Base-by-base conservation (phyloP, 2,888 invertebrate species). In the Campaea margaritaria region DNA sequence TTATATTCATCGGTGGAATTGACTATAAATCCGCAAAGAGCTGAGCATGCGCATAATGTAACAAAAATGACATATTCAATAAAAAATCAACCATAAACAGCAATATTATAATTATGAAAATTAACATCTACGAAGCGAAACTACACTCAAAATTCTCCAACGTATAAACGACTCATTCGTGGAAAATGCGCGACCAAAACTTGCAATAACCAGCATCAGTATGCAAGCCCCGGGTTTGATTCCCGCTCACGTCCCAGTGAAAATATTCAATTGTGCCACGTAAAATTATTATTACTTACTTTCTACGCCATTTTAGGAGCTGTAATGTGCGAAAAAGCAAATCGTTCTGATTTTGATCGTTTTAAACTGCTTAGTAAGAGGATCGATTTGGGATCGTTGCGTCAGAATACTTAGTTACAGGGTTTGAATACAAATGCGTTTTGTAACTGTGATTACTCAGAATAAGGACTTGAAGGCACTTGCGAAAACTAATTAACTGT, bases 241-340 rank as follows among this genome's bases (percentile, higher is more conserved):
- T 81, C 84, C 87, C 75, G 83, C 78, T 83, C 86, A 89, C 87
- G 89, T 87, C 73, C 74, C 72, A 65, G 81, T 82, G 81, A 86
- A 86, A 87, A 89, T 87, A 82, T 83, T 79, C 80, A 78, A 78
- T 79, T 77, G 79, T 81, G 80, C 76, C 74, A 50, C 73, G 82
- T 81, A 82, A 85, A 83, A 82, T 76, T 82, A 76, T 78, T 79
- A 87, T 86, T 82, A 82, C 82, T 78, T 71, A 82, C 91, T 91
- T 91, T 91, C 91, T 87, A 85, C 73, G 66, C 85, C 85, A 70
- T 82, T 87, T 88, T 84, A 65, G 86, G 81, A 70, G 68, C 67
- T 72, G 75, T 81, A 81, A 55, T 75, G 74, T 71, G 75, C 68
- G 67, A 70, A 77, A 83, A 85, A 79, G 75, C 75, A 67, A 59